Evolutionary conservation across 1,140 invertebrate species (phyloP), one percentile per base, ranked within the genome.

Genomic region (Conus ventricosus): DNA sequence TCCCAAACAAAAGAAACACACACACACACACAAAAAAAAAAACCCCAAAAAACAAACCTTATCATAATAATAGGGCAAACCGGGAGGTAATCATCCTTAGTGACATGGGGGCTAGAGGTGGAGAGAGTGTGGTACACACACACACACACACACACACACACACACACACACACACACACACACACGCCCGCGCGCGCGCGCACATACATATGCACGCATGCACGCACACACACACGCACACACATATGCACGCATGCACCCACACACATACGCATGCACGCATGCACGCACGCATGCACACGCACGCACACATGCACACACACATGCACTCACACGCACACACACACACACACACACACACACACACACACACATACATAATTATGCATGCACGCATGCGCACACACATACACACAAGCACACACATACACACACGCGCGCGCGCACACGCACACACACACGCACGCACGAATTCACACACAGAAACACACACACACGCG

Each of bases 161-260:
- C 84, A 25, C 84, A 63, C 27, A n/a, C 23, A 60, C 53, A n/a
- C 25, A 60, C 20, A 85, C 27, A 25, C 23, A 63, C 55, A 85
- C 84, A 85, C 23, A 25, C 84, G 39, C 54, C 5, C 54, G 27
- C 57, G 25, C 84, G 39, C 84, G 67, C 84, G 39, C 54, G 3
- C 84, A 63, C 84, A 63, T 57, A 85, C 84, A 67, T 57, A 25
- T 57, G 27, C 84, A 63, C 84, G 67, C 54, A 63, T 55, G 67
- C 57, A 85, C 84, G 55, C 57, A 67, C 57, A 67, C 84, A 67
- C 57, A 8, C 84, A 67, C 84, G 39, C 84, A 85, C 23, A 67
- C 57, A 63, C 57, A 85, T 20, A 85, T n/a, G 67, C 54, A 60
- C 39, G 39, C 39, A 39, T 39, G 39, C 53, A 6, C 57, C n/a